These are phyloP conservation scores for Strigamia transsilvanica DNA, from an alignment of 2,888 invertebrate species.

Conservation along the genomic window DNA sequence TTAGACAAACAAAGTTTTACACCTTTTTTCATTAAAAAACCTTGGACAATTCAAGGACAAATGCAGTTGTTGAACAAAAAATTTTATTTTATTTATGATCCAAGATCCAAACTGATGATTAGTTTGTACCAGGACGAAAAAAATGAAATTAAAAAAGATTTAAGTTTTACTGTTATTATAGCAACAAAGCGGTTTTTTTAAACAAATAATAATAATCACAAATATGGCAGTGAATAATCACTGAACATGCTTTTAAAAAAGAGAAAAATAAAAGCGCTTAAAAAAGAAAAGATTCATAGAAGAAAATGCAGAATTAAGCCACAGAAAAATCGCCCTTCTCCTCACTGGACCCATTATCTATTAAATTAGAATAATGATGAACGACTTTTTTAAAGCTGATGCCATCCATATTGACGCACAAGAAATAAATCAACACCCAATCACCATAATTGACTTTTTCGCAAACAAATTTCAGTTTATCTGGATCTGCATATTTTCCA, in stretches of 20 bases:
- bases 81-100: background rate
- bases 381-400: constrained; percentile 56
- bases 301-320: background rate
- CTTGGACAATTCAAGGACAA: background rate
- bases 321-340: background rate
- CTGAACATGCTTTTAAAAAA: background rate
- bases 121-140: background rate
- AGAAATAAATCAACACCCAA: constrained; percentile 57
- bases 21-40: background rate
- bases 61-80: background rate
- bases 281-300: background rate
- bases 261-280: background rate
- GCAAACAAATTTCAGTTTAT: constrained; percentile 50
- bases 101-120: background rate
- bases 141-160: background rate
- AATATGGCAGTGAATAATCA: background rate
- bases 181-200: background rate
- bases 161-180: background rate
- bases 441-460: constrained; percentile 39
- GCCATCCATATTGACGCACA: constrained; percentile 59
- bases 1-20: background rate
- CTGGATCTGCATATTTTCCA: constrained; percentile 56
- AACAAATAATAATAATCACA: background rate
- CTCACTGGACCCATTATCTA: background rate
- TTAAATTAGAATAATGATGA: background rate